A percentile compares a stretch with the other conserved stretches of the same genome.
Evolutionary conservation across 2,797 vertebrate species (phyloP).

Genomic region (Tragopan temminckii): DNA sequence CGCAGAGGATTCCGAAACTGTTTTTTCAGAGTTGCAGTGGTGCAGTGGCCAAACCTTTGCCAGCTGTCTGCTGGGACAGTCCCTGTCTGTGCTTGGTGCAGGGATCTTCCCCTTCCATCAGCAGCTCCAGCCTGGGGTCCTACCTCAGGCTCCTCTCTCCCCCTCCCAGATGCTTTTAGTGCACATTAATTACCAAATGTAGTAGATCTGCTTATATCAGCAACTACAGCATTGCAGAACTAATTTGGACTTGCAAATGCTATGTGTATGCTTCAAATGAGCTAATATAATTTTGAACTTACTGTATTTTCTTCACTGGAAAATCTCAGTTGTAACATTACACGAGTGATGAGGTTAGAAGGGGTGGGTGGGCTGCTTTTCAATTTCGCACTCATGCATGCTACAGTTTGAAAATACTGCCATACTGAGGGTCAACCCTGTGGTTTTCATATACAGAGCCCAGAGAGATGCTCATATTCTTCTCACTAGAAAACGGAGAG

Average conservation of each 20-base stretch:
- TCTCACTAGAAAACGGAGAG: fast-evolving
- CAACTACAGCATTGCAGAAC: not conserved
- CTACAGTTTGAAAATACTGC: not conserved
- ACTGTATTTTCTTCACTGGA: not conserved
- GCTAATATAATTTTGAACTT: not conserved
- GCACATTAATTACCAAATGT: not conserved
- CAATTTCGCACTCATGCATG: not conserved
- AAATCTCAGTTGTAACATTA: fast-evolving
- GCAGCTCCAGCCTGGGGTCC: fast-evolving
- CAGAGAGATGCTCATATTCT: not conserved
- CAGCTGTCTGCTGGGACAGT: not conserved
- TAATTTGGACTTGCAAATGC: not conserved
- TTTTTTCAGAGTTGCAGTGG: not conserved
- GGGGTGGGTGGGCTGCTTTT: not conserved
- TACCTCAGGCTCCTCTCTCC: not conserved
- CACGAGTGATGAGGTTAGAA: not conserved
- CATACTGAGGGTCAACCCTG: not conserved
- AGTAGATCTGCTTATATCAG: not conserved
- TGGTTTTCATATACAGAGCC: not conserved
- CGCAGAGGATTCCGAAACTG: not conserved
- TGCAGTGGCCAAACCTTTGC: not conserved
- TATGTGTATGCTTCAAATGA: not conserved
- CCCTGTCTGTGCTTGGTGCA: not conserved
- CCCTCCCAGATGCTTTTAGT: not conserved
- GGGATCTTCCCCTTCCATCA: not conserved